Evolutionary conservation across 1,140 invertebrate species (phyloP).

Genomic region (Zophobas morio): DNA sequence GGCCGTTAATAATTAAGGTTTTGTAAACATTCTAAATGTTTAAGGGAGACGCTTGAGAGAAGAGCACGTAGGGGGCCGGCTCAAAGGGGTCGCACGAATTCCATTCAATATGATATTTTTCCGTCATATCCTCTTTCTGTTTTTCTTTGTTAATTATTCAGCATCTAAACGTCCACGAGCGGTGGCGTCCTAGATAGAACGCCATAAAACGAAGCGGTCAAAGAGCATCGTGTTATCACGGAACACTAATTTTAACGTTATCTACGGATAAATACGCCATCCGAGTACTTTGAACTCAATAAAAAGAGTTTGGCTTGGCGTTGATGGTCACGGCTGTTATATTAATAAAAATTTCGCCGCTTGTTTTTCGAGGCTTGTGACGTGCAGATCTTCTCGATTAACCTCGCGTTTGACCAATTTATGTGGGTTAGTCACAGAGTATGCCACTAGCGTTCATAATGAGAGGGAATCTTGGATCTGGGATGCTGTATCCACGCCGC

Average conservation of each 20-base stretch:
- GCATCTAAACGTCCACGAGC: conserved; percentile 36
- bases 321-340: conserved; percentile 20
- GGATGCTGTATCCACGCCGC: no score
- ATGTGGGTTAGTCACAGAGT: conserved; percentile 17
- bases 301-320: conserved; percentile 22
- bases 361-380: conserved; percentile 15
- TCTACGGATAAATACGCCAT: conserved; percentile 44
- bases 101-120: no score
- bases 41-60: conserved; percentile 26
- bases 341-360: conserved; percentile 34
- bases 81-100: not conserved
- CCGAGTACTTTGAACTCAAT: conserved; percentile 47
- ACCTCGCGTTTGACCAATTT: conserved; percentile 34
- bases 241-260: conserved; percentile 41
- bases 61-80: conserved; percentile 15
- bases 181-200: conserved; percentile 14
- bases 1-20: conserved; percentile 64
- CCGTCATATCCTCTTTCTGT: not conserved
- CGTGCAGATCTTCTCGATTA: conserved; percentile 23
- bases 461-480: not conserved
- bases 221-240: conserved; percentile 38
- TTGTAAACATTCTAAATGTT: conserved; percentile 64
- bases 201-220: conserved; percentile 32
- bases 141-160: conserved; percentile 29
- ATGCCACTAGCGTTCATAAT: not conserved